Percentiles rank a stretch among this genome's conserved stretches.
phyloP scores from a whole-genome alignment of 1,140 invertebrate species.

The Macrobrachium nipponense region DNA sequence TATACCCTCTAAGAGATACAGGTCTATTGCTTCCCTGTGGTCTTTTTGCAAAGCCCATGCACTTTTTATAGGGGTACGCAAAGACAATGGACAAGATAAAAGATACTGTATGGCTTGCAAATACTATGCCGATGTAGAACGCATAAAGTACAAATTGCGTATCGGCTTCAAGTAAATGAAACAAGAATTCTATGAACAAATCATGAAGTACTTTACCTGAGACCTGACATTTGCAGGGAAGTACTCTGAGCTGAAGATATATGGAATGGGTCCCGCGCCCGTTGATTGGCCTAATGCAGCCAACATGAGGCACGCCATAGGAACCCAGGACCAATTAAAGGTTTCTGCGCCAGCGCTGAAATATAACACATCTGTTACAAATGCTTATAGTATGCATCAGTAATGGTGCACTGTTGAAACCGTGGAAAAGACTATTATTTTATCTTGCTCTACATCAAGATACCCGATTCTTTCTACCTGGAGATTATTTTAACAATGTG shows the following conservation, averaged over 20 bases:
- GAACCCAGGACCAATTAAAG: not conserved
- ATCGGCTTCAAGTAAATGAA: not conserved
- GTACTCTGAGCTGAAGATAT: not conserved
- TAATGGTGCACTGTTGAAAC: too few relatives aligned
- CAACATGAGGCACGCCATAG: not conserved
- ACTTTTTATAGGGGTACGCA: too few relatives aligned
- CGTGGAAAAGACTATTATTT: too few relatives aligned
- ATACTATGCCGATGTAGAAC: not conserved
- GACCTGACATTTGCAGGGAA: constrained; percentile 7
- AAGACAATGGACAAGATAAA: too few relatives aligned
- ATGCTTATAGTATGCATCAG: too few relatives aligned
- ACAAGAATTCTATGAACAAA: not conserved
- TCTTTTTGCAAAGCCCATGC: too few relatives aligned
- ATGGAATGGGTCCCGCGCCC: not conserved
- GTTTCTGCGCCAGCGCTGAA: not conserved
- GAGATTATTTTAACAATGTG: too few relatives aligned
- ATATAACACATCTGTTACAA: not conserved
- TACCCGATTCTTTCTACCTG: too few relatives aligned
- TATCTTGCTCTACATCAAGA: too few relatives aligned
- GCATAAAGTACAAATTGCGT: not conserved
- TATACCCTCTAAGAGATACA: too few relatives aligned
- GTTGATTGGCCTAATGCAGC: not conserved
- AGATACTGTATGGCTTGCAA: too few relatives aligned
- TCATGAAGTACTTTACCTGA: not conserved
- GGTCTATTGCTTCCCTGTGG: too few relatives aligned